These are phyloP conservation scores for Teinopalpus imperialis DNA, from an alignment of 2,888 invertebrate genomes.

Conservation along the genomic window DNA sequence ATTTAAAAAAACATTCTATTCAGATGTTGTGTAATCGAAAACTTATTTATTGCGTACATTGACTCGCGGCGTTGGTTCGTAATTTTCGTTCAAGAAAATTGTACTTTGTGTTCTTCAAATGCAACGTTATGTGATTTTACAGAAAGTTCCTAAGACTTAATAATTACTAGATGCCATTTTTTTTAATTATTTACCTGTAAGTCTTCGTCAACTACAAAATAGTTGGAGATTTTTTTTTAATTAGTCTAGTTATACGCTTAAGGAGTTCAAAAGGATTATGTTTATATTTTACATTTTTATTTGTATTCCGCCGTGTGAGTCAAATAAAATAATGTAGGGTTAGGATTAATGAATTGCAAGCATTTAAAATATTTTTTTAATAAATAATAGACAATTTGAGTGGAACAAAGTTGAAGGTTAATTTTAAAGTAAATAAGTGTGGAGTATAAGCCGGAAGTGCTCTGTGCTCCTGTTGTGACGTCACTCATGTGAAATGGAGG, in stretches of 20 bases:
- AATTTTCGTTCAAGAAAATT: slow-evolving; percentile 31
- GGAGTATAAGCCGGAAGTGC: too few relatives aligned
- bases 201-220: slow-evolving; percentile 43
- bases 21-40: slow-evolving; percentile 3
- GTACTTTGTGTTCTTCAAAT: slow-evolving; percentile 33
- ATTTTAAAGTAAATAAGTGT: too few relatives aligned
- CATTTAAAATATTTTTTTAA: slow-evolving; percentile 15
- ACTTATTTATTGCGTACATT: slow-evolving; percentile 14
- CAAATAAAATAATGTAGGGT: slow-evolving; percentile 4
- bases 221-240: slow-evolving; percentile 53
- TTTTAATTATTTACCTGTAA: slow-evolving; percentile 46
- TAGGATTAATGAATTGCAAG: slow-evolving; percentile 13
- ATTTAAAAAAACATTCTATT: not conserved
- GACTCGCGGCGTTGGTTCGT: slow-evolving; percentile 24
- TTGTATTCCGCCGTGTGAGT: slow-evolving; percentile 16
- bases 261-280: slow-evolving; percentile 26
- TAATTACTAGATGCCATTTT: slow-evolving; percentile 72
- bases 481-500: too few relatives aligned
- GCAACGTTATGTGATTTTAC: slow-evolving; percentile 45
- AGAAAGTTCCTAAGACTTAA: slow-evolving; percentile 74
- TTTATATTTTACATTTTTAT: slow-evolving; percentile 8
- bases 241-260: slow-evolving; percentile 40
- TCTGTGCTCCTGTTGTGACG: too few relatives aligned
- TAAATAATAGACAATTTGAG: slow-evolving; percentile 1
- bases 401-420: slow-evolving; percentile 9